phyloP scores from a whole-genome alignment of 2,113 vertebrate genomes.

The Semnornis frantzii region DNA sequence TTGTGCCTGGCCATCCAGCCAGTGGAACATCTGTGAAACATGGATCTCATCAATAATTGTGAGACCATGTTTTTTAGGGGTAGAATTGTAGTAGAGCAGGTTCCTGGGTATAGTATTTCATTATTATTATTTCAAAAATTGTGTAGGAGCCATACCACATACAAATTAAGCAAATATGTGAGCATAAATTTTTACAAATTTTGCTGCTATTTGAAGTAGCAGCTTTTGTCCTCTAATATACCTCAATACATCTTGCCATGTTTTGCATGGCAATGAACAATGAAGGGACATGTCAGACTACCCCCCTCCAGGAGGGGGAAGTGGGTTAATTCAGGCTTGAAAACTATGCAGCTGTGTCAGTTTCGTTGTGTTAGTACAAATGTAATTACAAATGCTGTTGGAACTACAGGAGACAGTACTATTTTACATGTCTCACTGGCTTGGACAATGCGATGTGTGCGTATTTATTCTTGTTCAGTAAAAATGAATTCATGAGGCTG shows the following conservation, averaged over 20 bases:
- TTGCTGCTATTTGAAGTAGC: not conserved
- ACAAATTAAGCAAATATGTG: not conserved
- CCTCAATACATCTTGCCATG: not conserved
- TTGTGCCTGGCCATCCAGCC: too few relatives aligned
- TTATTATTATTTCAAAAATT: not conserved
- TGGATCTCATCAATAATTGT: not conserved
- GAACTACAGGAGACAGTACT: not conserved
- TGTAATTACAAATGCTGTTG: slow-evolving; percentile 2
- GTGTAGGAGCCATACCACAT: not conserved
- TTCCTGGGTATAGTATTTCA: not conserved
- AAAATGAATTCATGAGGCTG: slow-evolving; percentile 27
- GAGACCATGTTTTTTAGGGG: fast-evolving
- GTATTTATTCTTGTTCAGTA: slow-evolving; percentile 34
- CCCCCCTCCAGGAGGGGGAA: not conserved
- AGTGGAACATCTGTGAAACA: not conserved
- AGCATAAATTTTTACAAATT: not conserved
- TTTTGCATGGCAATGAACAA: fast-evolving
- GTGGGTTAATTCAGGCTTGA: not conserved
- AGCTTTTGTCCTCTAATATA: not conserved
- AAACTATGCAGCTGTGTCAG: not conserved
- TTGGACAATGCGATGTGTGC: not conserved
- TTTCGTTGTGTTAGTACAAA: slow-evolving; percentile 1
- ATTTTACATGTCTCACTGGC: slow-evolving; percentile 35
- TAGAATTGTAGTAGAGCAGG: not conserved
- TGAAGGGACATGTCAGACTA: not conserved